Percentiles rank a stretch among this genome's conserved stretches.
These are phyloP conservation scores for Perizoma affinitatum DNA, from an alignment of 2,888 invertebrate genomes.

Conservation along the genomic window DNA sequence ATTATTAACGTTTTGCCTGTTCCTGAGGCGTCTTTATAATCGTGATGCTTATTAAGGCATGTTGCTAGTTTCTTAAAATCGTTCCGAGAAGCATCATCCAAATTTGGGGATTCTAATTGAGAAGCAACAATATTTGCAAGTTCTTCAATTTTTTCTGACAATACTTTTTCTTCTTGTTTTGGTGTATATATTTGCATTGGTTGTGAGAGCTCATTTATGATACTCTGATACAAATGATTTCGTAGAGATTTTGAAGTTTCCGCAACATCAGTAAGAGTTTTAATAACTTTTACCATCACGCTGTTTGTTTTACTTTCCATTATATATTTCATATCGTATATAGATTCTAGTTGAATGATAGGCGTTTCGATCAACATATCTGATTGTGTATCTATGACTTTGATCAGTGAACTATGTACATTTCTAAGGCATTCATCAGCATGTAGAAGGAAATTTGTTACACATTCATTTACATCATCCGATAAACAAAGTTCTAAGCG, in stretches of 20 bases:
- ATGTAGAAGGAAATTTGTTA: slow-evolving; percentile 55
- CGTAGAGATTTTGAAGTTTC: slow-evolving; percentile 48
- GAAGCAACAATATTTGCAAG: slow-evolving; percentile 47
- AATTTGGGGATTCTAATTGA: slow-evolving; percentile 34
- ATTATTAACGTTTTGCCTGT: slow-evolving; percentile 63
- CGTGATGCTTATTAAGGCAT: slow-evolving; percentile 60
- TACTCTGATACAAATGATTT: slow-evolving; percentile 41
- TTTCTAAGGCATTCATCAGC: slow-evolving; percentile 57
- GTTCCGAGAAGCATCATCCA: slow-evolving; percentile 39
- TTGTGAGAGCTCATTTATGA: slow-evolving; percentile 52
- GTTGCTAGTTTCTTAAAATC: slow-evolving; percentile 47
- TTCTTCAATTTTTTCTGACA: slow-evolving; percentile 49
- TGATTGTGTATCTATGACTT: slow-evolving; percentile 58
- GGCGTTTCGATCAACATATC: slow-evolving; percentile 57
- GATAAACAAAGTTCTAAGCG: slow-evolving; percentile 47
- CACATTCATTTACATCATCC: slow-evolving; percentile 50
- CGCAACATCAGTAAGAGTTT: slow-evolving; percentile 41
- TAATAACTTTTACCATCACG: slow-evolving; percentile 43
- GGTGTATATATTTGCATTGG: slow-evolving; percentile 15
- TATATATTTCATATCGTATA: slow-evolving; percentile 37
- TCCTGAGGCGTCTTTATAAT: slow-evolving; percentile 60
- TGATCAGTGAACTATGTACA: slow-evolving; percentile 54
- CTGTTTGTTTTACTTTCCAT: slow-evolving; percentile 37
- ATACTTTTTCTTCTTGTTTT: slow-evolving; percentile 38
- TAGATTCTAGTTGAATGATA: slow-evolving; percentile 48